phyloP scores from a whole-genome alignment of 2,888 invertebrate genomes.

The Abscondita cerata region DNA sequence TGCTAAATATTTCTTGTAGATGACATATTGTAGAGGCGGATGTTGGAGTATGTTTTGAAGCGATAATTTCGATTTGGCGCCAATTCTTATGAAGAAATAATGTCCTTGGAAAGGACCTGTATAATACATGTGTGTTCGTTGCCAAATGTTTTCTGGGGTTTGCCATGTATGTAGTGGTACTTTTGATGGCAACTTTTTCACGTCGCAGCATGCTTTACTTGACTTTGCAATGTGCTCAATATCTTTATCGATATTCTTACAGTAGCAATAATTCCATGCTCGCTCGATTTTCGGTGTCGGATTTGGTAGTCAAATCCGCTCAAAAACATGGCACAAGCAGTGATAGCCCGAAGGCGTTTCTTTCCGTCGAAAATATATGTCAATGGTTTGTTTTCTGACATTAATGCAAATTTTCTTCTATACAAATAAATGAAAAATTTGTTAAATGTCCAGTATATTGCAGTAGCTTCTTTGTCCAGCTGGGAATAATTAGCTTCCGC shows the following conservation, averaged over 20 bases:
- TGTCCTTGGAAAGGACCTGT: conserved; percentile 38
- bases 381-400: too few relatives aligned
- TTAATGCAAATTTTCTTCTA: too few relatives aligned
- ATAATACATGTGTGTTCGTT: conserved; percentile 45
- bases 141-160: conserved; percentile 37
- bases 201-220: conserved; percentile 40
- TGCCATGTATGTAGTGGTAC: conserved; percentile 42
- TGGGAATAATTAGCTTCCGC: too few relatives aligned
- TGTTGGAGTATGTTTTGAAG: conserved; percentile 29
- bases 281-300: neutral
- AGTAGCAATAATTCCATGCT: conserved; percentile 33
- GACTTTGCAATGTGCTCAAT: conserved; percentile 39
- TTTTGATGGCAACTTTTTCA: conserved; percentile 40
- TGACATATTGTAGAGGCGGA: conserved; percentile 36
- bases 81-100: conserved; percentile 39
- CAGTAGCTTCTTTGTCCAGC: too few relatives aligned
- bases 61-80: conserved; percentile 42
- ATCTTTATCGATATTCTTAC: conserved; percentile 40
- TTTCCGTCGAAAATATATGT: too few relatives aligned
- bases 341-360: neutral
- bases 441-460: too few relatives aligned
- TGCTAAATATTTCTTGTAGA: conserved; percentile 39
- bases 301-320: conserved; percentile 5
- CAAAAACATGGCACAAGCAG: conserved; percentile 1
- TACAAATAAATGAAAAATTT: too few relatives aligned